phyloP scores from a whole-genome alignment of 37 sponge, comb jelly and placozoan genomes.

The Aphrocallistes beatrix region DNA sequence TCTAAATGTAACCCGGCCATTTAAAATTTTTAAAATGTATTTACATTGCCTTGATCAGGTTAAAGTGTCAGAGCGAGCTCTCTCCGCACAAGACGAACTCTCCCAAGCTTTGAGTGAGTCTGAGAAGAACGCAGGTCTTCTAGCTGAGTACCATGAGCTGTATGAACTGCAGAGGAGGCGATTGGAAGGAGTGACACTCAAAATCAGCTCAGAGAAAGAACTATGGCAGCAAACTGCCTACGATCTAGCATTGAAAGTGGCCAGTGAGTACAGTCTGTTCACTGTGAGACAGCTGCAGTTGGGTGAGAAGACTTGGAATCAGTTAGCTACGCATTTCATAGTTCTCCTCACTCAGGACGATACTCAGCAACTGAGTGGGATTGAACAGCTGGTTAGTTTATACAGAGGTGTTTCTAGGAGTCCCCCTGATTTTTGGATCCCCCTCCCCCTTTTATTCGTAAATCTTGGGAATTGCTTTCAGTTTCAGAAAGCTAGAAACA shows the following conservation, averaged over 20 bases:
- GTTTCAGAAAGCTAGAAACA: too few relatives aligned
- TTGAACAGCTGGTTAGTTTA: neutral
- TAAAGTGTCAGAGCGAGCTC: neutral
- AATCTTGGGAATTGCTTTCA: too few relatives aligned
- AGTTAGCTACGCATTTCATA: constrained; percentile 69
- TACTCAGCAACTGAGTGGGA: constrained; percentile 48
- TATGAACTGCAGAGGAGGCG: constrained; percentile 91
- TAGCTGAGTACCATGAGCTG: constrained; percentile 83
- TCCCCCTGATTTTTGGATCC: too few relatives aligned
- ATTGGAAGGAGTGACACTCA: constrained; percentile 48
- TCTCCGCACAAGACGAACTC: constrained; percentile 34
- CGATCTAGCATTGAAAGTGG: constrained; percentile 47
- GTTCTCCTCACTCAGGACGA: constrained; percentile 57
- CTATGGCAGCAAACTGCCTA: constrained; percentile 81
- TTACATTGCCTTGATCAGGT: neutral
- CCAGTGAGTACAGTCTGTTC: constrained; percentile 35
- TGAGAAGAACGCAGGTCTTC: constrained; percentile 74
- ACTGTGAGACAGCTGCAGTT: constrained; percentile 67
- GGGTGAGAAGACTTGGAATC: constrained; percentile 71
- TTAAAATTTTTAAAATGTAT: neutral
- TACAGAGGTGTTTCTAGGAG: too few relatives aligned
- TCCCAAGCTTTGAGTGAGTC: constrained; percentile 55
- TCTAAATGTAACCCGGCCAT: neutral
- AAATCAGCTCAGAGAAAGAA: constrained; percentile 54
- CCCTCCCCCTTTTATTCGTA: too few relatives aligned